phyloP scores from a whole-genome alignment of 2,888 invertebrate species.

The Phytoseiulus persimilis region DNA sequence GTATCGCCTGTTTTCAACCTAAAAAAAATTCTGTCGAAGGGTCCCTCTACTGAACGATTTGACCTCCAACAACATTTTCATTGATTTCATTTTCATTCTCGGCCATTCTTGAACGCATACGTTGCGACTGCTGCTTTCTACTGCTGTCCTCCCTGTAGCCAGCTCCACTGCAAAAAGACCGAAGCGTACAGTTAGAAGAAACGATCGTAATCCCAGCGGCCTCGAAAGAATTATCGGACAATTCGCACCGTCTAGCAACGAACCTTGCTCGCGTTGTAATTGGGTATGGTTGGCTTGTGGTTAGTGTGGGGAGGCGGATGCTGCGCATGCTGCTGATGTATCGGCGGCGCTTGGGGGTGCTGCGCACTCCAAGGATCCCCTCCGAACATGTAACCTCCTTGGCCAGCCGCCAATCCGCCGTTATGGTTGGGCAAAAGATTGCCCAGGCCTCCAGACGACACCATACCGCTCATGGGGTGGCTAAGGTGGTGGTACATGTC shows the following conservation, averaged over 20 bases:
- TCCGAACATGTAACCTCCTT: constrained; percentile 5
- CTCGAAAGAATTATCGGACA: too few relatives aligned
- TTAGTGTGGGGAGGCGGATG: not conserved
- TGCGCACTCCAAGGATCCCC: not conserved
- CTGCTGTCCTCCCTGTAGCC: not conserved
- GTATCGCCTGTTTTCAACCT: constrained; percentile 5
- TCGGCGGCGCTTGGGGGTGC: not conserved
- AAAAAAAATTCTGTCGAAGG: not conserved
- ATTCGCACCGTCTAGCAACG: not conserved
- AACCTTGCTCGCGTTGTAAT: not conserved
- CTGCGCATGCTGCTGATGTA: not conserved
- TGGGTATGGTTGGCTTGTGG: not conserved
- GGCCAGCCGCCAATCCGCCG: constrained; percentile 14
- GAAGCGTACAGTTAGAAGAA: not conserved
- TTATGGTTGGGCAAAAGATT: not conserved
- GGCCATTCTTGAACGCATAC: not conserved
- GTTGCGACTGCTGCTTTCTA: not conserved
- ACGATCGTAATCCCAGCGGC: not conserved
- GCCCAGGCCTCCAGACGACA: not conserved
- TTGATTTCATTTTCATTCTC: not conserved
- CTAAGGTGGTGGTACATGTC: constrained; percentile 6
- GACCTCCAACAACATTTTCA: not conserved
- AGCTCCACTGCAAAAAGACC: not conserved
- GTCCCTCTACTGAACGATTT: not conserved
- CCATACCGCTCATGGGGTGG: not conserved